Evolutionary conservation across 2,113 vertebrate genomes (phyloP).

Genomic region (Carassius carassius): DNA sequence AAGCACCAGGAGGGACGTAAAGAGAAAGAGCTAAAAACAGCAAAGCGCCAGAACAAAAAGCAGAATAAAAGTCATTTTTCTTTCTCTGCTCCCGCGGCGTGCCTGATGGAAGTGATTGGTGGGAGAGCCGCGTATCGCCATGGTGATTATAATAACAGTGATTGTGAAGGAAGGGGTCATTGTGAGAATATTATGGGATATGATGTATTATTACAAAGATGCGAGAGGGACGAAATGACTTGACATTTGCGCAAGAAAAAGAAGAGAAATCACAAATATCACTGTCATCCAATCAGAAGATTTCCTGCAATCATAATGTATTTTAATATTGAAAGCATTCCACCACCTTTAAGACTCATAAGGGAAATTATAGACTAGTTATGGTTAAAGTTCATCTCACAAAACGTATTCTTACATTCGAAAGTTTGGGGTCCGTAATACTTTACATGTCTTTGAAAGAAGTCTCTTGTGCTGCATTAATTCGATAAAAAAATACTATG

Average conservation of each 20-base stretch:
- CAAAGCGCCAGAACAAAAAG: constrained; percentile 17
- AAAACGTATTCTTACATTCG: neutral
- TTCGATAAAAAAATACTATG: neutral
- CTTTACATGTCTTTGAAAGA: neutral
- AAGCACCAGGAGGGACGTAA: neutral
- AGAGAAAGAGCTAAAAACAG: neutral
- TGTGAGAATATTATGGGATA: constrained; percentile 53
- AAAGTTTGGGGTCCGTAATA: no score
- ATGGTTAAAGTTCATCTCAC: neutral
- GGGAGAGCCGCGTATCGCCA: constrained; percentile 43
- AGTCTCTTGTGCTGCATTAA: neutral
- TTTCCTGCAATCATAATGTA: neutral
- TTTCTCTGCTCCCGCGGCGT: neutral
- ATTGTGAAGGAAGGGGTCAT: constrained; percentile 55
- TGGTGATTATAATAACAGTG: constrained; percentile 60
- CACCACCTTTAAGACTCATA: neutral
- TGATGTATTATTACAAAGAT: constrained; percentile 49
- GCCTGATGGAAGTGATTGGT: constrained; percentile 44
- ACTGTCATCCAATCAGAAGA: neutral
- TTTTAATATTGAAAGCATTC: no score
- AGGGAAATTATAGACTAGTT: neutral
- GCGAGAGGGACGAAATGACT: neutral
- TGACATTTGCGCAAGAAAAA: neutral
- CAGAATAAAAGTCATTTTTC: constrained; percentile 41
- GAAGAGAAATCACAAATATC: neutral